Percentiles rank a stretch among this genome's conserved stretches.
phyloP scores from a whole-genome alignment of 2,888 invertebrate genomes.

The Malthinus seriepunctatus region DNA sequence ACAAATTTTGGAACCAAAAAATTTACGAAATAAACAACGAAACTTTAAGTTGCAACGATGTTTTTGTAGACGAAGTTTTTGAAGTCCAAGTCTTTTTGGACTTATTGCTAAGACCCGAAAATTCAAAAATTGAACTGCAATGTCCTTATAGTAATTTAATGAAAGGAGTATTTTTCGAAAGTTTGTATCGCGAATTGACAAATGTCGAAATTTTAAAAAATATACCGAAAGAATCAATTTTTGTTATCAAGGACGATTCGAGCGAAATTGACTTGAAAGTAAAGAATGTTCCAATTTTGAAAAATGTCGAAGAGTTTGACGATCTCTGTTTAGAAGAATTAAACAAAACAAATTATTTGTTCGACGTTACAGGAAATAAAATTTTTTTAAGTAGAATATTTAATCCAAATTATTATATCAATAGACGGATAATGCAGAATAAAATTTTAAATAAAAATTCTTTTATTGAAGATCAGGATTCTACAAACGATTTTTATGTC shows the following conservation, averaged over 20 bases:
- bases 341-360: constrained; percentile 13
- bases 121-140: constrained; percentile 4
- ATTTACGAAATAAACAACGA: constrained; percentile 9
- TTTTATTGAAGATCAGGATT: not conserved
- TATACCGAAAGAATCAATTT: not conserved
- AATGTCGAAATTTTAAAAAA: not conserved
- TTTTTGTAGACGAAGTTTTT: constrained; percentile 6
- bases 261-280: not conserved
- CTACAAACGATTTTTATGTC: not conserved
- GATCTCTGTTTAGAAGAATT: constrained; percentile 10
- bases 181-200: constrained; percentile 9
- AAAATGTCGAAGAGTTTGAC: constrained; percentile 6
- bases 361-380: constrained; percentile 1
- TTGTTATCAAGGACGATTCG: constrained; percentile 7
- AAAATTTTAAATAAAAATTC: not conserved
- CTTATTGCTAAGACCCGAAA: not conserved
- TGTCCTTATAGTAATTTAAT: constrained; percentile 5
- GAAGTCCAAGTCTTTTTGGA: constrained; percentile 2
- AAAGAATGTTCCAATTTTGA: not conserved
- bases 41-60: constrained; percentile 6
- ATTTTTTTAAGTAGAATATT: constrained; percentile 9
- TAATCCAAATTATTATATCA: constrained; percentile 18
- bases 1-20: constrained; percentile 1
- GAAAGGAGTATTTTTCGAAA: constrained; percentile 3
- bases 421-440: constrained; percentile 10